Conservation (phyloP, 2,888 invertebrate species). For the Clusia tigrina region DNA sequence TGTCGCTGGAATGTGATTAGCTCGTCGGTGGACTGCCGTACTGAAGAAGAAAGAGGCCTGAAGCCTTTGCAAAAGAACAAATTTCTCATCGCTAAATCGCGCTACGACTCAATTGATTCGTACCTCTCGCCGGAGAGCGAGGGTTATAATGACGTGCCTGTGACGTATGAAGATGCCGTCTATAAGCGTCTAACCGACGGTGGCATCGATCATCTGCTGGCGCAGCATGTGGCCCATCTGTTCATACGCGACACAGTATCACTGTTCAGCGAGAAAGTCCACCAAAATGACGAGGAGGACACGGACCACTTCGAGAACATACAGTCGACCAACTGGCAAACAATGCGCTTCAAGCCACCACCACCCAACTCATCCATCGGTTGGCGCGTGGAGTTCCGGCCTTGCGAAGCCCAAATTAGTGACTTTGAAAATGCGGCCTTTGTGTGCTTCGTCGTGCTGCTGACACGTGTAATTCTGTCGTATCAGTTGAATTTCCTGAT, state of each 20-base stretch:
- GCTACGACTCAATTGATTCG: slow-evolving; percentile 97
- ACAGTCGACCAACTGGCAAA: slow-evolving; percentile 99
- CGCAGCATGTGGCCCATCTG: slow-evolving; percentile 96
- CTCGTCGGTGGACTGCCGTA: slow-evolving; percentile 94
- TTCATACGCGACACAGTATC: slow-evolving; percentile 98
- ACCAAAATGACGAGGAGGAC: slow-evolving; percentile 92
- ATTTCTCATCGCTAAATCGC: slow-evolving; percentile 89
- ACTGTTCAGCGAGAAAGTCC: slow-evolving; percentile 91
- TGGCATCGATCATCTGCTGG: slow-evolving; percentile 91
- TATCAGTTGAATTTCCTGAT: slow-evolving; percentile 95
- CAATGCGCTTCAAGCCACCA: slow-evolving; percentile 98
- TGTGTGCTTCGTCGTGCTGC: slow-evolving; percentile 95
- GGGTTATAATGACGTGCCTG: slow-evolving; percentile 91
- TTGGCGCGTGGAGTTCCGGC: slow-evolving; percentile 99
- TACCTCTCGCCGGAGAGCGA: slow-evolving; percentile 91
- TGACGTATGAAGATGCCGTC: slow-evolving; percentile 84
- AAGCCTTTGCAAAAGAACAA: slow-evolving; percentile 76
- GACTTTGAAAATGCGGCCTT: slow-evolving; percentile 99
- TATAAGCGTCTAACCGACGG: slow-evolving; percentile 84
- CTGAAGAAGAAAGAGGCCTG: slow-evolving; percentile 87
- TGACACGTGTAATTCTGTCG: slow-evolving; percentile 95
- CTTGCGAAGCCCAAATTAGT: slow-evolving; percentile 97
- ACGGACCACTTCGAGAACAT: slow-evolving; percentile 99
- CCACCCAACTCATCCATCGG: slow-evolving; percentile 96
- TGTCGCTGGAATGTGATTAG: slow-evolving; percentile 98